Evolutionary conservation across 1,140 invertebrate species (phyloP).

Genomic region (Oreohelix idahoensis): DNA sequence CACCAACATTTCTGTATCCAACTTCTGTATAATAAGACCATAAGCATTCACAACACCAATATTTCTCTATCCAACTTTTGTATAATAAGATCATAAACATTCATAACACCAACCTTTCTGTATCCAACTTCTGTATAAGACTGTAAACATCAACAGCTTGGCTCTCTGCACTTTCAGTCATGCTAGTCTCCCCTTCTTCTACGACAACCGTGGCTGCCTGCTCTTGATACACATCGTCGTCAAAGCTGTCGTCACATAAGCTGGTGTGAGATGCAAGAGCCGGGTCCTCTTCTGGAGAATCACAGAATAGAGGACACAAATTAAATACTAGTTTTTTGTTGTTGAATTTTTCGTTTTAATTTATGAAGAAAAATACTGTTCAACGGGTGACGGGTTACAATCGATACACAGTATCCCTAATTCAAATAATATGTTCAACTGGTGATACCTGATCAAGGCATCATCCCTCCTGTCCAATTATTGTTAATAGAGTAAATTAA

Average conservation of each 20-base stretch:
- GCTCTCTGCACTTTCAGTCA: constrained; percentile 16
- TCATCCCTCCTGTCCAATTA: too few relatives aligned
- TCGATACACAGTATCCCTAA: too few relatives aligned
- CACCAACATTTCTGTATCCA: too few relatives aligned
- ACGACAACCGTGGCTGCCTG: background rate
- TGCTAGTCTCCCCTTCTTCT: constrained; percentile 31
- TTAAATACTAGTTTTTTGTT: background rate
- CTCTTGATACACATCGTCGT: constrained; percentile 6
- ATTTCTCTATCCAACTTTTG: too few relatives aligned
- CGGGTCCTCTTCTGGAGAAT: constrained; percentile 7
- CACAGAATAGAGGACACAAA: constrained; percentile 7
- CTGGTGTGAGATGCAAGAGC: constrained; percentile 23
- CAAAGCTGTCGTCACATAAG: constrained; percentile 32
- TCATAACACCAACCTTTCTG: constrained; percentile 18
- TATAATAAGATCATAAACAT: too few relatives aligned
- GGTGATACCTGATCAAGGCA: too few relatives aligned
- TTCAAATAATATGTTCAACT: too few relatives aligned
- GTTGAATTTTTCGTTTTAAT: too few relatives aligned
- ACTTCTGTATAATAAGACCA: too few relatives aligned
- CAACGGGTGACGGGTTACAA: too few relatives aligned
- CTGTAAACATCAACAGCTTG: background rate
- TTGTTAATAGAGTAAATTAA: too few relatives aligned
- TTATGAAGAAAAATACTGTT: background rate
- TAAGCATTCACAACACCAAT: too few relatives aligned
- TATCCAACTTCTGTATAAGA: constrained; percentile 22